phyloP scores from a whole-genome alignment of 1,140 invertebrate genomes.

The Diorhabda elongata region DNA sequence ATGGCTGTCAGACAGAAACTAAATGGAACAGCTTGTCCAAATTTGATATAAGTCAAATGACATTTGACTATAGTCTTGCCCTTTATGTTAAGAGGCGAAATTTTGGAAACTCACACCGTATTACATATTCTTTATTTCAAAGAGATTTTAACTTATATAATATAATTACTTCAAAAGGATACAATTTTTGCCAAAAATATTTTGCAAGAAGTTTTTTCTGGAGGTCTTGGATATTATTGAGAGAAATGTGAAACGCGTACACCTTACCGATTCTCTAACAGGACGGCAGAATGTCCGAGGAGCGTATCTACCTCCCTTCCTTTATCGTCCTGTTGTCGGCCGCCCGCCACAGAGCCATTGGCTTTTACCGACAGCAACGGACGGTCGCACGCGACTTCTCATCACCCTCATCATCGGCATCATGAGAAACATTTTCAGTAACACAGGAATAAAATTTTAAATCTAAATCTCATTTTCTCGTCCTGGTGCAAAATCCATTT shows the following conservation, averaged over 20 bases:
- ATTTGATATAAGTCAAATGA: too few species aligned
- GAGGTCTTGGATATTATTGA: too few species aligned
- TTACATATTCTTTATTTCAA: too few species aligned
- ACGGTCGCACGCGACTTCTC: slow-evolving; percentile 1
- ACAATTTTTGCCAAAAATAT: too few species aligned
- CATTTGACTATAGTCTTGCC: too few species aligned
- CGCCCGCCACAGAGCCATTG: not conserved
- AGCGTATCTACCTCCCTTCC: not conserved
- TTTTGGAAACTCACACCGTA: too few species aligned
- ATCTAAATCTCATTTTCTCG: slow-evolving; percentile 52
- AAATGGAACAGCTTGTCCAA: too few species aligned
- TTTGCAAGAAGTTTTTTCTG: not conserved
- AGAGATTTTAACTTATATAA: too few species aligned
- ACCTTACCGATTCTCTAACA: not conserved
- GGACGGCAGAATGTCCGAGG: slow-evolving; percentile 9
- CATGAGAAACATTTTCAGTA: slow-evolving; percentile 17
- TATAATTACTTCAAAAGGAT: too few species aligned
- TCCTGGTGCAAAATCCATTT: slow-evolving; percentile 52
- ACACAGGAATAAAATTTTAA: slow-evolving; percentile 44
- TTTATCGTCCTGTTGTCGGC: not conserved
- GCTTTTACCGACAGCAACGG: not conserved
- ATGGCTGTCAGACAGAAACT: too few species aligned
- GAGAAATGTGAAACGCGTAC: not conserved
- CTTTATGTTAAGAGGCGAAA: too few species aligned
- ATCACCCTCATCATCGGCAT: not conserved